Conservation (phyloP, 2,113 vertebrate genomes). For the Callithrix jacchus region DNA sequence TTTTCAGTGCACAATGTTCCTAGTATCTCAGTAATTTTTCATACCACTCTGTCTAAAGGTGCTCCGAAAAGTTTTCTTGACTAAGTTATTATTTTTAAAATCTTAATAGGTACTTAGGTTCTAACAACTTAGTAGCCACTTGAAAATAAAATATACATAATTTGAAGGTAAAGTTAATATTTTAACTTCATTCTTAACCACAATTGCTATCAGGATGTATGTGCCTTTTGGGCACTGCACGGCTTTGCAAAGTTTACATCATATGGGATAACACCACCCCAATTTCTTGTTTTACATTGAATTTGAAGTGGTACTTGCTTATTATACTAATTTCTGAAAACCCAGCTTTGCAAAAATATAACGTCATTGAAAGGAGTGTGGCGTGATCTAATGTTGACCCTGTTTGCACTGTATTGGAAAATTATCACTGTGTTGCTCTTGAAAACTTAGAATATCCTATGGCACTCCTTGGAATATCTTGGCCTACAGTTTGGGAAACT, state of each 20-base stretch:
- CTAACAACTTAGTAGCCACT: background rate
- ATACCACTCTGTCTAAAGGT: background rate
- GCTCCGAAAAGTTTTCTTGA: background rate
- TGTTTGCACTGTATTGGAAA: background rate
- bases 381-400: background rate
- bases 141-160: background rate
- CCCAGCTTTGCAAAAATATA: background rate
- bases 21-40: background rate
- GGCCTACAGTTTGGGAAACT: background rate
- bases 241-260: background rate
- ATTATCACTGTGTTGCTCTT: background rate
- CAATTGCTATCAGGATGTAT: background rate
- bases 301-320: background rate
- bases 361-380: background rate
- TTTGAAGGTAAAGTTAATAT: background rate
- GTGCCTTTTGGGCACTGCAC: background rate
- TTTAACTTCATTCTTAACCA: background rate
- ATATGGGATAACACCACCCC: background rate
- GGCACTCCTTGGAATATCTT: background rate
- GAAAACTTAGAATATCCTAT: background rate
- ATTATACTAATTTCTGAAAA: background rate
- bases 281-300: background rate
- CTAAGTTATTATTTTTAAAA: background rate
- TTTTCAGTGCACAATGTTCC: background rate
- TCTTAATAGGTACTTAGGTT: background rate